A percentile compares a stretch with the other conserved stretches of the same genome.
These are phyloP conservation scores for Tethea ocularis DNA, from an alignment of 2,888 invertebrate species.

Conservation along the genomic window DNA sequence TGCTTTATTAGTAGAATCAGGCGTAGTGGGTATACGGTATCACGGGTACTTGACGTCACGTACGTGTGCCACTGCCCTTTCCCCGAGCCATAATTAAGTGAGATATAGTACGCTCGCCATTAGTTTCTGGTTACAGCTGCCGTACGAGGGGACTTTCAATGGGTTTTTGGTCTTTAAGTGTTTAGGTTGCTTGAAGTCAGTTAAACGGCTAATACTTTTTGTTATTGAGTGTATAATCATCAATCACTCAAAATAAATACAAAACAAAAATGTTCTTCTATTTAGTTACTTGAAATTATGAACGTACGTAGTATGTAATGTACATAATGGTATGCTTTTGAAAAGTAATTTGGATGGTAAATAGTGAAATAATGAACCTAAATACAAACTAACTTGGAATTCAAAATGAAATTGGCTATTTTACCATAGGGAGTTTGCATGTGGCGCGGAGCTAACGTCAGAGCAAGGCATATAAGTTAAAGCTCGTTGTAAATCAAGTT, in stretches of 20 bases:
- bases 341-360: too few relatives aligned
- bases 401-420: neutral
- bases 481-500: conserved; percentile 46
- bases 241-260: too few relatives aligned
- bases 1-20: conserved; percentile 41
- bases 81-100: conserved; percentile 48
- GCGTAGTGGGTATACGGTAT: conserved; percentile 28
- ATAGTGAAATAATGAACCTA: neutral
- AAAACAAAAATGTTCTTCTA: too few relatives aligned
- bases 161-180: neutral
- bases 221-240: too few relatives aligned
- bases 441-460: neutral
- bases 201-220: too few relatives aligned
- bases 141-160: neutral
- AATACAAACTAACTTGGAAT: neutral
- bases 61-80: conserved; percentile 32
- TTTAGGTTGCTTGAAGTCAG: too few relatives aligned
- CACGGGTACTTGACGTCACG: conserved; percentile 24
- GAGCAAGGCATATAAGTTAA: neutral
- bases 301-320: too few relatives aligned
- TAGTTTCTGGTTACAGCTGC: conserved; percentile 36
- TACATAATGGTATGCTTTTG: too few relatives aligned
- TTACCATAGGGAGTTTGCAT: neutral
- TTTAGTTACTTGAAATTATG: too few relatives aligned
- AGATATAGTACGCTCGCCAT: conserved; percentile 35